phyloP scores from a whole-genome alignment of 2,113 vertebrate genomes.

The Raja brachyura region DNA sequence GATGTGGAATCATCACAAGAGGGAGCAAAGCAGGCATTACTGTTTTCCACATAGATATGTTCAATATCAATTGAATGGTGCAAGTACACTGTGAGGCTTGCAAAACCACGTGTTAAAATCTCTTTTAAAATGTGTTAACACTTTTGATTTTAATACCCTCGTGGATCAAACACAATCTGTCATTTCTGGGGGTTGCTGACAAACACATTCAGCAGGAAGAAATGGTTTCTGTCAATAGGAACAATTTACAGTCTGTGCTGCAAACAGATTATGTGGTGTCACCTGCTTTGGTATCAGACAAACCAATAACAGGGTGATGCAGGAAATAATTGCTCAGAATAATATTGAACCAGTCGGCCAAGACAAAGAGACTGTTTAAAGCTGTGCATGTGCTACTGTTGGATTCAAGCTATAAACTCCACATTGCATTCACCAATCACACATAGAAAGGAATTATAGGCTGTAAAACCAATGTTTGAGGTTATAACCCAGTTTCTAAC shows the following conservation, averaged over 20 bases:
- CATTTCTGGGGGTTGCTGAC: not conserved
- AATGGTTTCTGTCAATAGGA: not conserved
- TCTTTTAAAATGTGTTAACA: not conserved
- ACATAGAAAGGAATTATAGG: not conserved
- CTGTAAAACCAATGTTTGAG: not conserved
- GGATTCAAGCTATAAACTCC: not conserved
- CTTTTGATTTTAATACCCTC: conserved; percentile 10
- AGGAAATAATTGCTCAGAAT: not conserved
- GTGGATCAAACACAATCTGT: conserved; percentile 13
- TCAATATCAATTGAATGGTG: not conserved
- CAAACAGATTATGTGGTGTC: not conserved
- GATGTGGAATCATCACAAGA: not conserved
- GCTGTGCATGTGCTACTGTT: not conserved
- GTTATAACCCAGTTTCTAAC: not conserved
- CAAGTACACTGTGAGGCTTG: not conserved
- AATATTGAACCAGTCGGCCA: not conserved
- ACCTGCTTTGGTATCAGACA: not conserved
- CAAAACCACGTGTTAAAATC: not conserved
- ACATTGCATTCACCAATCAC: not conserved
- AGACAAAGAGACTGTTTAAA: not conserved
- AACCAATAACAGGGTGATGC: conserved; percentile 3
- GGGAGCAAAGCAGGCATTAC: not conserved
- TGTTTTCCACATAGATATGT: not conserved
- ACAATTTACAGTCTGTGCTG: not conserved
- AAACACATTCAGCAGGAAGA: not conserved